Evolutionary conservation across 2,797 vertebrate genomes (phyloP).

Genomic region (Mormyrus hasselquistii): DNA sequence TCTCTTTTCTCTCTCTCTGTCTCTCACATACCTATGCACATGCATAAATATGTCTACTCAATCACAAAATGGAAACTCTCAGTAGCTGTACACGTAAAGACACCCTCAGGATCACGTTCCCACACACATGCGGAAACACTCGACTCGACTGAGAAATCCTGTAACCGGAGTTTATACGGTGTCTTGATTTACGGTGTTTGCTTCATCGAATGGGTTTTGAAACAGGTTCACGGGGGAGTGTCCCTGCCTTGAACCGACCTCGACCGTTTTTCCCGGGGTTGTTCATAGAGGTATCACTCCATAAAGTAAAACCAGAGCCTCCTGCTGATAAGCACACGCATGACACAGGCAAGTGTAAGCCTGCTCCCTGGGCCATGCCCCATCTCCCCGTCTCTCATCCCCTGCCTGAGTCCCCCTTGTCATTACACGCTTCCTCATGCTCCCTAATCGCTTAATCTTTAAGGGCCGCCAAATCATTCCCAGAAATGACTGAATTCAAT

Average conservation of each 20-base stretch:
- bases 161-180: background rate
- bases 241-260: background rate
- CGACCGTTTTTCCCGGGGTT: background rate
- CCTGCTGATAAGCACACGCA: background rate
- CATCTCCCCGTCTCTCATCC: background rate
- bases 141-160: background rate
- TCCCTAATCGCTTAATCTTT: conserved; percentile 32
- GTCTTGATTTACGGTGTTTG: background rate
- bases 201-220: background rate
- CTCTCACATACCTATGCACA: background rate
- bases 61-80: background rate
- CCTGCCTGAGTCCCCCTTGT: background rate
- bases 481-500: background rate
- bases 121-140: background rate
- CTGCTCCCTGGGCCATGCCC: background rate
- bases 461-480: conserved; percentile 16
- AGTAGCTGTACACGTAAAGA: background rate
- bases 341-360: conserved; percentile 8
- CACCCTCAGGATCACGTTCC: background rate
- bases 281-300: background rate
- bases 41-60: background rate
- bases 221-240: background rate
- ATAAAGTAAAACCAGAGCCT: background rate
- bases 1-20: background rate
- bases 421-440: background rate